Evolutionary conservation across 2,113 vertebrate species (phyloP), one percentile per base, ranked within the genome.

Genomic region (Scopus umbretta): DNA sequence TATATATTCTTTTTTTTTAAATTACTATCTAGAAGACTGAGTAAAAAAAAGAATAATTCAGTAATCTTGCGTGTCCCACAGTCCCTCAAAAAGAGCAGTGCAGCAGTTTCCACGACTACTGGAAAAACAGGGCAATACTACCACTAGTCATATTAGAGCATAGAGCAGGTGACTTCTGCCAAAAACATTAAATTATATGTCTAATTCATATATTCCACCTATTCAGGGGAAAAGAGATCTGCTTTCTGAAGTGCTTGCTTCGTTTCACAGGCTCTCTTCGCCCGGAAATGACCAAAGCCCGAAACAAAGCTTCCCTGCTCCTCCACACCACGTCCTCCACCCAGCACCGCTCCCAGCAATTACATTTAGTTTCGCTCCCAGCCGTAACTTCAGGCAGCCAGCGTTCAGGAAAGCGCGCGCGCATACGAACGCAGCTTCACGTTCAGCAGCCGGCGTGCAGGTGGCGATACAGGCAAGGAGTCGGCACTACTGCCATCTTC

Each of bases 401-500:
- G 16, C 0, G 1, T 2, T 66, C 52, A 53, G 32, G 47, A 40
- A 34, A 72, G 36, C 63, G 50, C n/a, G 36, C 63, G 50, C n/a
- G 16, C 5, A 2, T 3, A 52, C 7, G 40, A 66, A 36, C 0
- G 2, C 50, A 82, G n/a, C 36, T 75, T 42, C 30, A 26, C 0
- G 0, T 34, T 32, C 38, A 32, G 29, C 30, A 72, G 36, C 30
- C 50, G 22, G 4, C 20, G 26, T 10, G 23, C 3, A 11, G 22
- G 34, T 26, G 23, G 8, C 42, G 59, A 15, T 3, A 5, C 16
- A 16, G 32, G 19, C 15, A 66, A 61, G 80, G 10, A 49, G n/a
- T 9, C 0, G 0, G 32, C 25, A 23, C 1, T 1, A 42, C 63
- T 13, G 9, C 23, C 18, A 14, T 2, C 11, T 14, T 72, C 26